A percentile compares a stretch with the other conserved stretches of the same genome.
Evolutionary conservation across 1,140 invertebrate species (phyloP).

Genomic region (Apis dorsata): DNA sequence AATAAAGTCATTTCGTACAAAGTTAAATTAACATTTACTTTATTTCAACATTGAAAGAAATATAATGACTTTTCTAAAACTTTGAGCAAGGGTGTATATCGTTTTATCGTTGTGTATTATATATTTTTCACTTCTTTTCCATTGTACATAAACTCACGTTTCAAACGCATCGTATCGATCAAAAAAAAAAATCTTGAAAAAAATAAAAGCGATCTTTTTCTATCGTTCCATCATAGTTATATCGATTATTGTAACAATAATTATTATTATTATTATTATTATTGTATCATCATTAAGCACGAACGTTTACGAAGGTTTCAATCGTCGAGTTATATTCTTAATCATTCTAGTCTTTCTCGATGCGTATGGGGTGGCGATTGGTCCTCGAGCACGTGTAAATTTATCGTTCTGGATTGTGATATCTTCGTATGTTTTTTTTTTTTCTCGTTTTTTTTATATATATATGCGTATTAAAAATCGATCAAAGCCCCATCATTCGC

Average conservation of each 20-base stretch:
- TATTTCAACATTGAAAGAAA: no score
- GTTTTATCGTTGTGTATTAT: neutral
- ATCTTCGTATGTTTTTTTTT: slow-evolving; percentile 5
- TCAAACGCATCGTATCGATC: neutral
- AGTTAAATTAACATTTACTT: no score
- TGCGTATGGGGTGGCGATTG: slow-evolving; percentile 69
- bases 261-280: slow-evolving; percentile 40
- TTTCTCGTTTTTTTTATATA: neutral
- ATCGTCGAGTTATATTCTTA: slow-evolving; percentile 68
- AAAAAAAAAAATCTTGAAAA: neutral
- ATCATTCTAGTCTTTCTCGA: slow-evolving; percentile 78
- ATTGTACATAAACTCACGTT: slow-evolving; percentile 41
- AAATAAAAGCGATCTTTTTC: neutral
- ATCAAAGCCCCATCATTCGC: slow-evolving; percentile 67
- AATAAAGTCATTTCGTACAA: no score
- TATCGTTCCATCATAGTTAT: slow-evolving; percentile 33
- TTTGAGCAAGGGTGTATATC: neutral
- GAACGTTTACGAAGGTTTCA: slow-evolving; percentile 54
- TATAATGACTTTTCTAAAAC: no score
- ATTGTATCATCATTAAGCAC: slow-evolving; percentile 51
- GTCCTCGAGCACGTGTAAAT: slow-evolving; percentile 35
- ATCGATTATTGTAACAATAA: slow-evolving; percentile 23
- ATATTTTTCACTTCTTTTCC: neutral
- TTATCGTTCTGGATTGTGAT: slow-evolving; percentile 44
- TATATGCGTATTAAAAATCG: slow-evolving; percentile 8